Evolutionary conservation across 1,140 invertebrate genomes (phyloP), one percentile per base, ranked within the genome.

Genomic region (Ladona fulva): DNA sequence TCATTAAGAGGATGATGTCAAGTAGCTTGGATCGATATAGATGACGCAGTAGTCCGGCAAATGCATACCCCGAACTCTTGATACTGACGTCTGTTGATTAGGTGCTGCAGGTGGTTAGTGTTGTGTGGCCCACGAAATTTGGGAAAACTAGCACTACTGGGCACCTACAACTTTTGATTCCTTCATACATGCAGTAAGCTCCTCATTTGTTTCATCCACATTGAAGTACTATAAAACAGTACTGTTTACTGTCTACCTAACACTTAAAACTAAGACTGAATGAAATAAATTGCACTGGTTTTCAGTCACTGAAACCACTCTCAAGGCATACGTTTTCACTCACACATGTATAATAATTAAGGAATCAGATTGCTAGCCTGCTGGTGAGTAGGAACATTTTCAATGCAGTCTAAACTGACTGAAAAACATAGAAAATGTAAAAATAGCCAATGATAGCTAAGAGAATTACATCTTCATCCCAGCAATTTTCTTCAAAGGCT

Each of bases 301-400:
- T 42, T 78, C 77, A 78, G 74, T 78, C 78, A 78, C 78, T 78
- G 78, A 75, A 78, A 76, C 78, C 75, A 75, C 75, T 76, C 66
- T 66, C 25, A 42, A 66, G 52, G 52, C 52, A 25, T 76, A n/a
- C 29, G 25, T 78, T 73, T 44, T 78, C 78, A 78, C 75, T 78
- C 75, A 78, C 78, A 78, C 78, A 76, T 76, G 52, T n/a, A 75
- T 42, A 78, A 76, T 75, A 79, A 74, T 77, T 29, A 79, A 79
- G 78, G 75, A 79, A 79, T 78, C 78, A 79, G 78, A 79, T 77
- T 79, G 78, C 78, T 75, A 79, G 78, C 76, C 78, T 79, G 73
- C 24, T 75, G 44, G 52, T 66, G 52, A 66, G 52, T 66, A 66
- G 52, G 52, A n/a, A 37, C 25, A 37, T 76, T 25, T 37, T 76